Conservation (phyloP, 2,888 invertebrate genomes). For the Drosophila barbarae region DNA sequence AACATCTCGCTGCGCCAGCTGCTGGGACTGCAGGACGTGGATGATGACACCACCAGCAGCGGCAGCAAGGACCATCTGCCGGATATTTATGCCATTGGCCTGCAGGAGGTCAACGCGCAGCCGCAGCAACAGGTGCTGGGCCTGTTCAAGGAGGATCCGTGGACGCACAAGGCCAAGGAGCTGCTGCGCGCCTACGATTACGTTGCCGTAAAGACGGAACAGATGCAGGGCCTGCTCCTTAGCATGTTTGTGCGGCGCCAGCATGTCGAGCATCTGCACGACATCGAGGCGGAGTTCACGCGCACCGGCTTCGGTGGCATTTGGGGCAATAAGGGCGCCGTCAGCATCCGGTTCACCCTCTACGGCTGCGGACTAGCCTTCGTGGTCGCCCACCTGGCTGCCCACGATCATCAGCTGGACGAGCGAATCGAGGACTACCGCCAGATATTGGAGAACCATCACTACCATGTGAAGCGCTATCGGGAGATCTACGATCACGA, state of each 20-base stretch:
- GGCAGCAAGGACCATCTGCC: constrained; percentile 81
- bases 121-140: constrained; percentile 91
- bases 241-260: constrained; percentile 88
- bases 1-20: constrained; percentile 86
- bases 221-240: constrained; percentile 91
- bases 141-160: constrained; percentile 90
- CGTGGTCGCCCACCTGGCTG: constrained; percentile 93
- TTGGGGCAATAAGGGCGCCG: constrained; percentile 98
- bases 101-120: constrained; percentile 94
- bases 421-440: constrained; percentile 94
- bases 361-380: constrained; percentile 94
- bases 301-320: constrained; percentile 94
- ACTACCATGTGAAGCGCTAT: constrained; percentile 88
- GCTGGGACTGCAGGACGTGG: constrained; percentile 82
- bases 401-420: constrained; percentile 91
- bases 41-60: constrained; percentile 81
- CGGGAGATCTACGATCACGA: constrained; percentile 94
- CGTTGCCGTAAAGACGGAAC: constrained; percentile 88
- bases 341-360: constrained; percentile 91
- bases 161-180: constrained; percentile 88
- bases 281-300: constrained; percentile 92
- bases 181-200: constrained; percentile 85
- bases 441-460: constrained; percentile 90
- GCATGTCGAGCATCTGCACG: constrained; percentile 89
- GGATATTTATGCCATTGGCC: constrained; percentile 91